A percentile compares a stretch with the other conserved stretches of the same genome.
These are phyloP conservation scores for Galerucella calmariensis DNA, from an alignment of 2,888 invertebrate species.

Conservation along the genomic window DNA sequence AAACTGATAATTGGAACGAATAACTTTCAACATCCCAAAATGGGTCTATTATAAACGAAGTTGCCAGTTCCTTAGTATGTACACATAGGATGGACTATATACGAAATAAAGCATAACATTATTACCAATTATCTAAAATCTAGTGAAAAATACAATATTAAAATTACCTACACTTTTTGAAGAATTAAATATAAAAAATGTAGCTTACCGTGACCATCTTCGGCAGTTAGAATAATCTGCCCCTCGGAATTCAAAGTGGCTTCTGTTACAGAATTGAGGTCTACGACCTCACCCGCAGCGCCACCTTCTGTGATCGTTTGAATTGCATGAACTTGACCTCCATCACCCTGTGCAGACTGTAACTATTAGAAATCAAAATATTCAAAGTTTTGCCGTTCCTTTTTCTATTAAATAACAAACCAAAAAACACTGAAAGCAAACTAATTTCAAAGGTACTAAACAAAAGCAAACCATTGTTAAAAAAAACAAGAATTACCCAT, in stretches of 20 bases:
- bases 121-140: too few species aligned
- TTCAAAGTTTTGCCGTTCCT: constrained; percentile 28
- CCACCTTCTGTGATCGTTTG: constrained; percentile 83
- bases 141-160: not conserved
- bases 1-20: not conserved
- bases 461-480: not conserved
- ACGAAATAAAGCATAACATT: too few species aligned
- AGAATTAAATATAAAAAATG: not conserved
- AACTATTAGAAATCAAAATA: constrained; percentile 64
- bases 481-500: not conserved
- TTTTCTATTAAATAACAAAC: constrained; percentile 38
- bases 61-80: not conserved
- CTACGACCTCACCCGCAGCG: constrained; percentile 83
- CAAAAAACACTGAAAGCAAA: constrained; percentile 37
- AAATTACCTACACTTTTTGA: not conserved
- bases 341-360: constrained; percentile 73
- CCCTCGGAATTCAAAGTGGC: constrained; percentile 92
- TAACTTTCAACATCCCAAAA: not conserved
- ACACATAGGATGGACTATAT: not conserved
- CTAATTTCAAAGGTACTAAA: not conserved
- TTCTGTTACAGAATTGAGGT: constrained; percentile 89
- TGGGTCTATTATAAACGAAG: not conserved
- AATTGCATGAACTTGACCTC: constrained; percentile 72
- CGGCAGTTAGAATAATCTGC: constrained; percentile 93
- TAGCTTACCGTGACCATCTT: constrained; percentile 87